These are phyloP conservation scores for Strix uralensis DNA, from an alignment of 2,113 vertebrate genomes.

Conservation along the genomic window DNA sequence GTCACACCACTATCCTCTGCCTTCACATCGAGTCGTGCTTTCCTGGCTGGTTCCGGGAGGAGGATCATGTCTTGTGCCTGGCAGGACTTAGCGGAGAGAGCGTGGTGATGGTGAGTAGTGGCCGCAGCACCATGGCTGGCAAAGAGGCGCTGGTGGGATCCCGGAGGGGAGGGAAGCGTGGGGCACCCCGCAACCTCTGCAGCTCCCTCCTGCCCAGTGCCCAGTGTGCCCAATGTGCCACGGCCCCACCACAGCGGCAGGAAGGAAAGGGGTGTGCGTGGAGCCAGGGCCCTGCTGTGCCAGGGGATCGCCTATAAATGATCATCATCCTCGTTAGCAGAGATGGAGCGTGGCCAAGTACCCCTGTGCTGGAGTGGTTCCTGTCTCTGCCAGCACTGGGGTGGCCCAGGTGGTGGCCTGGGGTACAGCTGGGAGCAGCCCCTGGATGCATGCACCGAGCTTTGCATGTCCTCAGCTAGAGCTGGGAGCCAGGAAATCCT, in stretches of 20 bases:
- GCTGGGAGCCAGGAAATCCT: not conserved
- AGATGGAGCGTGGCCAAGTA: fast-evolving
- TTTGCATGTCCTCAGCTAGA: not conserved
- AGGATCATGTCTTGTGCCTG: fast-evolving
- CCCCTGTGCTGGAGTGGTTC: not conserved
- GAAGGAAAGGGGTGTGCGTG: fast-evolving
- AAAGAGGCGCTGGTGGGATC: not conserved
- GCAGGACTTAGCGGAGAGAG: not conserved
- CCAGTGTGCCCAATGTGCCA: not conserved
- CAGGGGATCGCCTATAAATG: fast-evolving
- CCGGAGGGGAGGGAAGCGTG: fast-evolving
- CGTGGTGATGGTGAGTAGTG: not conserved
- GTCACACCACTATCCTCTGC: not conserved
- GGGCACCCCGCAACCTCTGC: not conserved
- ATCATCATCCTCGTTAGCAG: fast-evolving
- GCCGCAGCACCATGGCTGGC: not conserved
- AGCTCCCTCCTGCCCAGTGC: not conserved
- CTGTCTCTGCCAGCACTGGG: fast-evolving
- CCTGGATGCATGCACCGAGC: fast-evolving
- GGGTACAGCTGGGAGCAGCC: not conserved
- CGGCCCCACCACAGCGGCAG: fast-evolving
- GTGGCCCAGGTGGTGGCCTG: not conserved
- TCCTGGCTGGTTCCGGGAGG: fast-evolving
- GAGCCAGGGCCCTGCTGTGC: fast-evolving
- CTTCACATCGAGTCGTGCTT: not conserved